Evolutionary conservation across 1,140 invertebrate genomes (phyloP).

Genomic region (Hormaphis cornu): DNA sequence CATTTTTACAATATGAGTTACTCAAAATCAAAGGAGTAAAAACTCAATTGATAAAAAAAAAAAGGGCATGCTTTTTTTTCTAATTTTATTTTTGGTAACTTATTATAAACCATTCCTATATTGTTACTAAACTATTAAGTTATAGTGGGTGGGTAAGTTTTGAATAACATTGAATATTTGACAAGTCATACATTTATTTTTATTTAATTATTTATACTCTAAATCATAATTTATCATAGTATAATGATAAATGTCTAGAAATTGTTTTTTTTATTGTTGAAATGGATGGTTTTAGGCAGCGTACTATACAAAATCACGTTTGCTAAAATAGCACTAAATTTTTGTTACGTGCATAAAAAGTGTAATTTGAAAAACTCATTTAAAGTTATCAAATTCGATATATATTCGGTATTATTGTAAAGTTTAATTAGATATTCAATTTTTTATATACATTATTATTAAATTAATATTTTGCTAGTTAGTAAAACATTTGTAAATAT

Average conservation of each 20-base stretch:
- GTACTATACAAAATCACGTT: too few species aligned
- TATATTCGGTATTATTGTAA: background rate
- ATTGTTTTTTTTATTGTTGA: too few species aligned
- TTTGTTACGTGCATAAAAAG: too few species aligned
- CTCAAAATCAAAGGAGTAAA: too few species aligned
- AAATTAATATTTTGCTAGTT: constrained; percentile 17
- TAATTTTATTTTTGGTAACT: background rate
- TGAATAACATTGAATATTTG: background rate
- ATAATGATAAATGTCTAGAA: too few species aligned
- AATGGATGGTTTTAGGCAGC: too few species aligned
- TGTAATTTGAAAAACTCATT: too few species aligned
- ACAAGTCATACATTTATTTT: background rate
- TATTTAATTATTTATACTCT: background rate
- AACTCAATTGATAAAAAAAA: background rate
- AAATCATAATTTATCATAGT: background rate
- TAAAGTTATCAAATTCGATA: background rate
- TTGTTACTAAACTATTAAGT: background rate
- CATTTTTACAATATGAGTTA: background rate
- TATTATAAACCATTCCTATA: constrained; percentile 9
- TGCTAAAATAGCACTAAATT: too few species aligned
- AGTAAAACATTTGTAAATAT: constrained; percentile 26
- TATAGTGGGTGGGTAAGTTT: background rate
- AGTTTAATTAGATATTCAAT: background rate
- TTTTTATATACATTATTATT: constrained; percentile 16
- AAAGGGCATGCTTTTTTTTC: background rate